Base-by-base conservation (phyloP, 2,113 vertebrate species). In the Sapajus apella region DNA sequence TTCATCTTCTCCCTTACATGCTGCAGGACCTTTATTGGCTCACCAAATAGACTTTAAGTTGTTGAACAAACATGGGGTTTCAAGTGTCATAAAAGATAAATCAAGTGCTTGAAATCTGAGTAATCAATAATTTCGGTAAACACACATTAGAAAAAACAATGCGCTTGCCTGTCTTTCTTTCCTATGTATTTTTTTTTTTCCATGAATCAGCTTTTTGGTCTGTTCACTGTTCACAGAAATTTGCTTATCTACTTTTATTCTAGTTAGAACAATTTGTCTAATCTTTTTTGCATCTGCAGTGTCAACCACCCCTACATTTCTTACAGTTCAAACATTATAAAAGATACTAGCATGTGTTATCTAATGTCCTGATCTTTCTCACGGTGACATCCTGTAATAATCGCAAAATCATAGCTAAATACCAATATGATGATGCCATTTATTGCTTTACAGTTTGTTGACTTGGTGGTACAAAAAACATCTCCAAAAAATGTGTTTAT, bases 331-430 rank as follows among this genome's bases (percentile, higher is more conserved):
- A 91, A 98, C 50, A 58, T 87, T 90, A 58, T 70, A 92, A 98
- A 97, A 96, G 87, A 90, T 76, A 58, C n/a, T 64, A 89, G 23
- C 25, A 8, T 75, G 8, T 94, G 0, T 89, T 90, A 96, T 92
- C 88, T 96, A 81, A 88, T 92, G 93, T 97, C 85, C 76, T 95
- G n/a, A 43, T 68, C 91, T 90, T 96, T 95, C 43, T 94, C 56
- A 87, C 87, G 92, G 64, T 96, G 83, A 86, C 82, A 96, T 97
- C 85, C 89, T 98, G 79, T 97, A 86, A 94, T 84, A 94, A 95
- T 18, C 92, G 47, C 30, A 96, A 83, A 73, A 87, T 92, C 90
- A 93, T 94, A 70, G 35, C 73, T 93, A 96, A 92, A 96, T 87
- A 90, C 25, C 56, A 93, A 64, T 61, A 61, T 52, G 76, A 89